Evolutionary conservation across 2,113 vertebrate species (phyloP).

Genomic region (Gnathonemus echidnorhynchus): DNA sequence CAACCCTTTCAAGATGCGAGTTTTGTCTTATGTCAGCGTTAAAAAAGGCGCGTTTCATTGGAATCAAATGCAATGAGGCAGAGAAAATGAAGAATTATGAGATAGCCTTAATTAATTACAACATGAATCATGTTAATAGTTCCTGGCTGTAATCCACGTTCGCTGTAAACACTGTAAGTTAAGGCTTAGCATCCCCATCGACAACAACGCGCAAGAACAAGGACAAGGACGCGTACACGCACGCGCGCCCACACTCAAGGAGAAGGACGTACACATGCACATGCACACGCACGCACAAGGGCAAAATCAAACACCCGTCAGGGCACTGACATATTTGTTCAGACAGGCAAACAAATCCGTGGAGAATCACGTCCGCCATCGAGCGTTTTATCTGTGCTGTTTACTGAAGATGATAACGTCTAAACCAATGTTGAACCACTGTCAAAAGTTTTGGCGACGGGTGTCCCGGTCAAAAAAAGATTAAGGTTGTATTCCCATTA

Average conservation of each 20-base stretch:
- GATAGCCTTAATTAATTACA: conserved; percentile 19
- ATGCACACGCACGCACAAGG: neutral
- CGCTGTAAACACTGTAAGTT: neutral
- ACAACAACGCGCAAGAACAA: neutral
- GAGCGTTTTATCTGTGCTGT: conserved; percentile 3
- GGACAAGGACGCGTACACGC: neutral
- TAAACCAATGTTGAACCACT: neutral
- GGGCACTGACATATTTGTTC: neutral
- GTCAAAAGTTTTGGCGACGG: neutral
- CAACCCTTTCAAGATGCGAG: conserved; percentile 3
- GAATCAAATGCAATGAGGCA: conserved; percentile 11
- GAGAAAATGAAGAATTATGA: conserved; percentile 12
- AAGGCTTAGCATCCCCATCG: neutral
- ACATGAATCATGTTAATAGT: conserved; percentile 15
- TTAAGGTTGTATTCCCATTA: neutral
- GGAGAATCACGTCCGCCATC: neutral
- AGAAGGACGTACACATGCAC: neutral
- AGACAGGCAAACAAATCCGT: neutral
- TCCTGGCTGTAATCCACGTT: conserved; percentile 13
- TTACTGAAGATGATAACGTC: neutral
- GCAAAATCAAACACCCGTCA: neutral
- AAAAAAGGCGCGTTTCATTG: conserved; percentile 4
- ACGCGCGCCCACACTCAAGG: neutral
- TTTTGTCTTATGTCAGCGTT: conserved; percentile 12
- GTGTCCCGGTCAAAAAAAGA: neutral